phyloP scores from a whole-genome alignment of 2,888 invertebrate species.

The Smittia aterrima region DNA sequence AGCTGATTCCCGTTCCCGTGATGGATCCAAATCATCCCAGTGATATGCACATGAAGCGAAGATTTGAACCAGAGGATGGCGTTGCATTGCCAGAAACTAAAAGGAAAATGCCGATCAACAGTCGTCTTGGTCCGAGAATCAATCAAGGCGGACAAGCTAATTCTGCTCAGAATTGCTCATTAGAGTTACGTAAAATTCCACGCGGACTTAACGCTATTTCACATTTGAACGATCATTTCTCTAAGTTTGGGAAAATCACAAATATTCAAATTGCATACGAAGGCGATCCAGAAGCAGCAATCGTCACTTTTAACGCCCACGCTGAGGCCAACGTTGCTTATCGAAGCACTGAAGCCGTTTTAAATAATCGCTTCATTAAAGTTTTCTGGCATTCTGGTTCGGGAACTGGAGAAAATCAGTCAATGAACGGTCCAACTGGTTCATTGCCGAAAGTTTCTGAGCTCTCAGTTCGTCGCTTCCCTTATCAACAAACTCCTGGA shows the following conservation, averaged over 20 bases:
- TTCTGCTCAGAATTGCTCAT: conserved; percentile 66
- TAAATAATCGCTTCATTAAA: conserved; percentile 97
- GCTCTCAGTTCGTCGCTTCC: conserved; percentile 22
- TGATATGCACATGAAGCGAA: conserved; percentile 48
- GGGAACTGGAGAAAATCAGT: conserved; percentile 45
- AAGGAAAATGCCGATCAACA: conserved; percentile 70
- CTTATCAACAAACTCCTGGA: conserved; percentile 1
- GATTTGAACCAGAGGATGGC: conserved; percentile 53
- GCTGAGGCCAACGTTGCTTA: conserved; percentile 93
- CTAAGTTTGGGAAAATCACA: conserved; percentile 93
- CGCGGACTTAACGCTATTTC: conserved; percentile 90
- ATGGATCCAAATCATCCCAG: conserved; percentile 54
- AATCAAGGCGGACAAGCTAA: conserved; percentile 46
- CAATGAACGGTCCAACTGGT: conserved; percentile 38
- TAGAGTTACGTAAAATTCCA: conserved; percentile 92
- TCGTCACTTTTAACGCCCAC: conserved; percentile 87
- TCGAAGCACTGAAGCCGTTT: conserved; percentile 92
- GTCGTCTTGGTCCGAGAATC: conserved; percentile 65
- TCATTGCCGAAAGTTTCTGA: conserved; percentile 30
- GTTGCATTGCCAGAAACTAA: conserved; percentile 56
- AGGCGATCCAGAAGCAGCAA: conserved; percentile 88
- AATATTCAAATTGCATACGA: conserved; percentile 89
- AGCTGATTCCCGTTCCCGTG: conserved; percentile 75
- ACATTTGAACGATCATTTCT: conserved; percentile 94
- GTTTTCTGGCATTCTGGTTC: conserved; percentile 84